Conservation (phyloP, 2,797 vertebrate genomes). For the Oreochromis grahami region DNA sequence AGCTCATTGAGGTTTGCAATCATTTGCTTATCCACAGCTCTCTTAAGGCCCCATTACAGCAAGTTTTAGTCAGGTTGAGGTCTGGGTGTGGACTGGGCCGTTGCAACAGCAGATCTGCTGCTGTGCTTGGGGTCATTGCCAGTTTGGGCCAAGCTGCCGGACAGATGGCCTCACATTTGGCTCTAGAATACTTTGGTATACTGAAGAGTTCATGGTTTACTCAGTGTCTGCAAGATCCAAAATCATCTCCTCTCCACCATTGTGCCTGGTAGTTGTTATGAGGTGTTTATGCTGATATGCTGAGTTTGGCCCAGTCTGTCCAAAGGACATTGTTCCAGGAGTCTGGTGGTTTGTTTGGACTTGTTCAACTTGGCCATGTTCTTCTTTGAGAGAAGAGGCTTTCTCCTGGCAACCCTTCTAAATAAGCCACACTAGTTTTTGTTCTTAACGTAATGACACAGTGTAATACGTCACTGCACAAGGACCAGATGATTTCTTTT, state of each 20-base stretch:
- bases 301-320: not conserved
- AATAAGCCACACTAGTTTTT: accelerated
- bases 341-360: not conserved
- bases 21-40: not conserved
- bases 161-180: not conserved
- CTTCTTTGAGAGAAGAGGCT: accelerated
- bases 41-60: not conserved
- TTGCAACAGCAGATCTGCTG: not conserved
- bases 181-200: not conserved
- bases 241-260: not conserved
- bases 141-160: not conserved
- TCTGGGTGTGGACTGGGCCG: accelerated
- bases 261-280: accelerated
- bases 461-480: accelerated
- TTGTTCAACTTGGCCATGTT: not conserved
- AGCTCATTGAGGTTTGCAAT: not conserved
- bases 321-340: not conserved
- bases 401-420: not conserved
- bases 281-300: not conserved
- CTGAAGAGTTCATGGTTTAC: not conserved
- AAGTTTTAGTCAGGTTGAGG: accelerated
- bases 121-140: not conserved
- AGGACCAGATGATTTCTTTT: accelerated
- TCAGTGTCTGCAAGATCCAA: not conserved
- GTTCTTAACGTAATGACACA: accelerated